Base-by-base conservation (phyloP, 2,797 vertebrate genomes). In the Dendrocincla tyrannina region DNA sequence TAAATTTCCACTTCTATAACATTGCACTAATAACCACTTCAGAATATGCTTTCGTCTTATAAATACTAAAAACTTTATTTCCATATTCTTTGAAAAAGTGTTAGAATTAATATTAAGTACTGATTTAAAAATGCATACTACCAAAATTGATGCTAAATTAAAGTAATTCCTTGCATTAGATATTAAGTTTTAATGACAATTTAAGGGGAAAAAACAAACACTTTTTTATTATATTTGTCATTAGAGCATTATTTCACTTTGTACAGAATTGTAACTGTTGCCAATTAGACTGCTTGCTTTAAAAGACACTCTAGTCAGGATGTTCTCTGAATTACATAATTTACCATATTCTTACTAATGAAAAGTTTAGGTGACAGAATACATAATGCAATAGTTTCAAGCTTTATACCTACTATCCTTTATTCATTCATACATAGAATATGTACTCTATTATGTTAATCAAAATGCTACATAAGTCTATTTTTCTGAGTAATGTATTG, bases 21-120 rank as follows among this genome's bases (percentile, higher is more conserved):
- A 98, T 97, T 97, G 97, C 88, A 96, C 96, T 98, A 98, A 98
- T 98, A 99, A 98, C 97, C 98, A 98, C 88, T 96, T 93, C 15
- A 52, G 22, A 73, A 94, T 98, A 97, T 59, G 69, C 39, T 97
- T 96, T 96, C 75, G 87, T 77, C 80, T n/a, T 96, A 85, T 44
- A 97, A 95, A 89, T 95, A 60, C 75, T 63, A 94, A 80, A 93
- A 96, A 89, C 28, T 95, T 97, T 94, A 91, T 96, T 88, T 97
- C 59, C 68, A 79, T 93, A 28, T 85, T 91, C 50, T 81, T 89
- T 96, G 80, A 75, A 87, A 91, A 95, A 58, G n/a, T 95, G 52
- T 91, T 96, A 91, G 69, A 85, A 80, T 94, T 96, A 97, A 96
- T 93, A 88, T 22, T 56, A 97, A 91, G 74, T 8, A 8, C 95